These are phyloP conservation scores for Anisognathus igniventris DNA, from an alignment of 2,797 vertebrate genomes.

Conservation along the genomic window DNA sequence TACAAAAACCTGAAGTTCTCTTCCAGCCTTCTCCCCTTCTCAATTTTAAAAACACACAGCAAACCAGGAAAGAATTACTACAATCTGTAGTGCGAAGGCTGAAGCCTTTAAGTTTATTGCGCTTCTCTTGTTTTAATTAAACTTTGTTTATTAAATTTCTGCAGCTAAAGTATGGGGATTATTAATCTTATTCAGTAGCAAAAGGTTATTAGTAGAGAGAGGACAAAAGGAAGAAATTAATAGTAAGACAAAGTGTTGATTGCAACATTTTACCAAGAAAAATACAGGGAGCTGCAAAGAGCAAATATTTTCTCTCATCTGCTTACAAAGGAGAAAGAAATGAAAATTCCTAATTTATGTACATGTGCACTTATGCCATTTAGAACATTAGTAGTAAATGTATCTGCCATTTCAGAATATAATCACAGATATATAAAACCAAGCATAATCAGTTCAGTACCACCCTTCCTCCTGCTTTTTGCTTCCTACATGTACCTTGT, in stretches of 20 bases:
- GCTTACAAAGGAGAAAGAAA: background rate
- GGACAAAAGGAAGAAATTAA: constrained; percentile 1
- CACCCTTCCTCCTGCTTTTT: background rate
- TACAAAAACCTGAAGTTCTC: constrained; percentile 71
- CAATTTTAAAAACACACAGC: constrained; percentile 34
- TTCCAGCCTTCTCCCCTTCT: background rate
- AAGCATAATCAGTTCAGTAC: background rate
- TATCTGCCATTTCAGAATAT: background rate
- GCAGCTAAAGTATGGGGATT: constrained; percentile 33
- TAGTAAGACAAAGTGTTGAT: background rate
- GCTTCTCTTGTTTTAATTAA: constrained; percentile 58
- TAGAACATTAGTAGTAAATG: background rate
- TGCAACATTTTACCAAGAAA: constrained; percentile 4
- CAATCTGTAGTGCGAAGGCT: constrained; percentile 47
- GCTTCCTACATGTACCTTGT: background rate
- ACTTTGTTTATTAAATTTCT: constrained; percentile 55
- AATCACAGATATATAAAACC: background rate
- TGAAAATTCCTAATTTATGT: background rate
- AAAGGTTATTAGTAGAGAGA: constrained; percentile 32
- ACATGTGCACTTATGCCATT: background rate
- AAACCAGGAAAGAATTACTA: constrained; percentile 56
- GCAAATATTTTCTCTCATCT: background rate
- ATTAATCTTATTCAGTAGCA: constrained; percentile 51
- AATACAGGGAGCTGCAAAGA: background rate
- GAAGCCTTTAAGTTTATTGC: constrained; percentile 49